Percentiles rank a stretch among this genome's conserved stretches.
phyloP scores from a whole-genome alignment of 1,140 invertebrate genomes.

The Gonioctena quinquepunctata region DNA sequence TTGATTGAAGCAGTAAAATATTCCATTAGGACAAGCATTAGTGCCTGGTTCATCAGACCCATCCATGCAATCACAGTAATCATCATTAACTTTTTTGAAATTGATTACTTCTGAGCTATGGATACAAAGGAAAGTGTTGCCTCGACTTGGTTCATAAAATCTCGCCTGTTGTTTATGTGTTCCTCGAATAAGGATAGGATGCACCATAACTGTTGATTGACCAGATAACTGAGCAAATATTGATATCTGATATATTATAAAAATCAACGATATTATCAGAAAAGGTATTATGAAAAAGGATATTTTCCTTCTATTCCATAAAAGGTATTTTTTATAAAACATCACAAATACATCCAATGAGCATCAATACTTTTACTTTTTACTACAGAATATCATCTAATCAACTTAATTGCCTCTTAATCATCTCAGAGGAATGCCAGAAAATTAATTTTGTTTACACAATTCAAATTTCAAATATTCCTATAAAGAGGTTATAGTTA shows the following conservation, averaged over 20 bases:
- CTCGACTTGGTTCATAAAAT: constrained; percentile 53
- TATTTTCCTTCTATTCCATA: constrained; percentile 22
- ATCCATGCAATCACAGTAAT: constrained; percentile 92
- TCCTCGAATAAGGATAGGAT: constrained; percentile 37
- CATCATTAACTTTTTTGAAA: constrained; percentile 83
- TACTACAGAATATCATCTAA: no score
- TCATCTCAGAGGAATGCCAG: no score
- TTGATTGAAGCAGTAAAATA: constrained; percentile 29
- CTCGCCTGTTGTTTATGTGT: constrained; percentile 41
- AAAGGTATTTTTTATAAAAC: constrained; percentile 12
- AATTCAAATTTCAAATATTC: no score
- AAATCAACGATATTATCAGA: constrained; percentile 33
- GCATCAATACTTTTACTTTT: no score
- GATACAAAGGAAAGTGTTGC: constrained; percentile 57
- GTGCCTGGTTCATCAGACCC: constrained; percentile 91
- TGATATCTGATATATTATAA: constrained; percentile 43
- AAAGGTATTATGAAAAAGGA: constrained; percentile 25
- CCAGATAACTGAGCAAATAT: constrained; percentile 27
- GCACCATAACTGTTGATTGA: neutral
- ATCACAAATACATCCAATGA: no score
- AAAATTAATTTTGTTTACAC: no score
- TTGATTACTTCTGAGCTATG: constrained; percentile 52
- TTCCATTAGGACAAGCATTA: constrained; percentile 75
- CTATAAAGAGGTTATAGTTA: no score
- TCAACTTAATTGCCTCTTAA: no score